Evolutionary conservation across 2,888 invertebrate species (phyloP), one percentile per base, ranked within the genome.

Genomic region (Noctua janthina): DNA sequence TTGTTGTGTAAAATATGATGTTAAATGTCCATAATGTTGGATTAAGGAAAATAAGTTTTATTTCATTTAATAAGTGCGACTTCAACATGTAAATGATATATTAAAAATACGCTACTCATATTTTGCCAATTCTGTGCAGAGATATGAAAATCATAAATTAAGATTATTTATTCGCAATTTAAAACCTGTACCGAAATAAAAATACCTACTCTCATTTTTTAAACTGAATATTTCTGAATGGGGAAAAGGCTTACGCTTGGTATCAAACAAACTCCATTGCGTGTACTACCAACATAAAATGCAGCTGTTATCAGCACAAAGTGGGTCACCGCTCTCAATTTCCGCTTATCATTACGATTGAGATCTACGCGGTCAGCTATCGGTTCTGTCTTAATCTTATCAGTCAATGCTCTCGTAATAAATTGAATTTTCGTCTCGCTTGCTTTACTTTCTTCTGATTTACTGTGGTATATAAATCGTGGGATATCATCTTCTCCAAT

Each of bases 271-370:
- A 64, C 54, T 23, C 35, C 54, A 10, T 83, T 35, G 88, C 88
- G 86, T 89, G 88, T 79, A 66, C 78, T n/a, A 74, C 35, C 56
- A 43, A 78, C 83, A 87, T 88, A 84, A 89, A 89, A 84, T 76
- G 70, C 74, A 79, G 75, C n/a, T 80, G 82, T 79, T 89, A 89
- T 90, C 90, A 87, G 69, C 20, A 68, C 56, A 39, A 88, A 84
- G 73, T 89, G 76, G 90, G 89, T 85, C 88, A 89, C 72, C 75
- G 79, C 71, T 76, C 83, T 85, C 85, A 82, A 79, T 90, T 84
- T 80, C 78, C 81, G 74, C 67, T 89, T 90, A 90, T 90, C 89
- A 59, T 67, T 51, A 62, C 89, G 82, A 89, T 89, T 84, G 79
- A 90, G 82, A 89, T 89, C 90, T 83, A 87, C 81, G 74, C 68